Conservation (phyloP, 2,113 vertebrate genomes). For the Nycticryphes semicollaris region DNA sequence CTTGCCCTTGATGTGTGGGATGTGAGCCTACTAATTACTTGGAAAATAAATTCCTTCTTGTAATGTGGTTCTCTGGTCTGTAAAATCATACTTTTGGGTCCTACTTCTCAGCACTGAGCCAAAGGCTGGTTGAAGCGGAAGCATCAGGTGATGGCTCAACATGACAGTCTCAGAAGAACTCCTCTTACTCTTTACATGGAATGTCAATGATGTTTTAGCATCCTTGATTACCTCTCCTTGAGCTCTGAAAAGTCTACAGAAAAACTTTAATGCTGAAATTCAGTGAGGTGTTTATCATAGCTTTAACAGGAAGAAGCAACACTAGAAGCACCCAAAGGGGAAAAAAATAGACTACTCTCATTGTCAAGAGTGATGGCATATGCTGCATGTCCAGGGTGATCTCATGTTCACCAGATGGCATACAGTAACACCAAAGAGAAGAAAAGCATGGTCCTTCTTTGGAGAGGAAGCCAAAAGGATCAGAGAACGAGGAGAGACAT, state of each 20-base stretch:
- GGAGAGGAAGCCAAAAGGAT: not conserved
- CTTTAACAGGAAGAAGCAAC: not conserved
- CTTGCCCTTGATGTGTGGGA: not conserved
- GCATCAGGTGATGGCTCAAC: not conserved
- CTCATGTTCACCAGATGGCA: not conserved
- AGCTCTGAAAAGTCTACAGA: not conserved
- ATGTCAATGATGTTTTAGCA: not conserved
- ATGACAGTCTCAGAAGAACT: not conserved
- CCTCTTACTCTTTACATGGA: not conserved
- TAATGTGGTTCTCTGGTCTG: not conserved
- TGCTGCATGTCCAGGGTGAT: not conserved
- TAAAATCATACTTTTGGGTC: not conserved
- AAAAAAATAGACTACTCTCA: not conserved
- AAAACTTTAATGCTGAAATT: not conserved
- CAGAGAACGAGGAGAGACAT: not conserved
- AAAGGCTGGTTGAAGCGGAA: not conserved
- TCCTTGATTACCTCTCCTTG: not conserved
- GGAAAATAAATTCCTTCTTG: not conserved
- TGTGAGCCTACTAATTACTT: not conserved
- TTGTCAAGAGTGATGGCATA: not conserved
- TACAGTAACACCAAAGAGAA: not conserved
- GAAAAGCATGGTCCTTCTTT: rapidly evolving
- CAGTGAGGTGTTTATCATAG: not conserved
- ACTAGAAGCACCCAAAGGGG: not conserved
- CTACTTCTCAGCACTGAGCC: not conserved